These are phyloP conservation scores for Probaryconus sp. DNA, from an alignment of 1,140 invertebrate genomes.

Conservation along the genomic window DNA sequence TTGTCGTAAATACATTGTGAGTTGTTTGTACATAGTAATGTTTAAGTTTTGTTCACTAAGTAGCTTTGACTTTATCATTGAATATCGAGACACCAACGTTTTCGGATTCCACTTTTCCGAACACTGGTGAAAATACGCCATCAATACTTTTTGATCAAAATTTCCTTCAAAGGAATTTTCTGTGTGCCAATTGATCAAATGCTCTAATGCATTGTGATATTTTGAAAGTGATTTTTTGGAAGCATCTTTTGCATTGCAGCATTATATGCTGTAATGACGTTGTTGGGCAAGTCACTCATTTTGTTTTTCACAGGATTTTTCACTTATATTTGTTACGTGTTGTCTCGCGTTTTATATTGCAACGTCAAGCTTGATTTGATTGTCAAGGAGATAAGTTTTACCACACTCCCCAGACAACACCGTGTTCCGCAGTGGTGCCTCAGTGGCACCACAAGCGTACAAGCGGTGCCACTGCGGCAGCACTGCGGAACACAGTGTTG, in stretches of 20 bases:
- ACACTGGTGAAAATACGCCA: background rate
- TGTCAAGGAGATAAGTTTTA: slow-evolving; percentile 3
- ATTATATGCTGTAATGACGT: slow-evolving; percentile 9
- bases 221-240: slow-evolving; percentile 10
- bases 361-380: background rate
- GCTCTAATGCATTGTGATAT: slow-evolving; percentile 17
- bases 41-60: background rate
- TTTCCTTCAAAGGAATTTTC: slow-evolving; percentile 9
- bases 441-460: no score
- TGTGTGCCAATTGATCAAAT: slow-evolving; percentile 20
- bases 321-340: slow-evolving; percentile 4
- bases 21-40: background rate
- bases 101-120: slow-evolving; percentile 2
- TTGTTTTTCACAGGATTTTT: slow-evolving; percentile 4
- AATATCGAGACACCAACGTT: background rate
- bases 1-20: background rate
- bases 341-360: background rate
- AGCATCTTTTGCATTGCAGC: slow-evolving; percentile 19
- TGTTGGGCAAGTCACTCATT: slow-evolving; percentile 14
- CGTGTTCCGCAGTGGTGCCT: no score
- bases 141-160: background rate
- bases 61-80: background rate
- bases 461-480: no score
- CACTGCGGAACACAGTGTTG: no score
- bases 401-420: slow-evolving; percentile 12